A percentile compares a stretch with the other conserved stretches of the same genome.
These are phyloP conservation scores for Eucriotettix oculatus DNA, from an alignment of 2,888 invertebrate genomes.

Conservation along the genomic window DNA sequence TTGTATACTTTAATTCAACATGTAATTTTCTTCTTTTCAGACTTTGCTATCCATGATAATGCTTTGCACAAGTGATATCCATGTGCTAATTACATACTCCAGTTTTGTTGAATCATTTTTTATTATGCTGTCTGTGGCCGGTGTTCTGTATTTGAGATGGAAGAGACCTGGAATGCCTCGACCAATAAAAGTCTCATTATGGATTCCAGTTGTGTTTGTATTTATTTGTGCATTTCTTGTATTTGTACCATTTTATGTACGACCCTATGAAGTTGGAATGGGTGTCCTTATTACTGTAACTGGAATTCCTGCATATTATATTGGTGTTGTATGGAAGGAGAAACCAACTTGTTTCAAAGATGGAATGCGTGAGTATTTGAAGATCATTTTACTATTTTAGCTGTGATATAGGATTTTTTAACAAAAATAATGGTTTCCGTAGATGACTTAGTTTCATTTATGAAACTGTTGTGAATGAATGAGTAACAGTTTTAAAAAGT, in stretches of 20 bases:
- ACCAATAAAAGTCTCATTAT: slow-evolving; percentile 63
- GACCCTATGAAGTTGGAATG: slow-evolving; percentile 62
- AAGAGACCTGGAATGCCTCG: slow-evolving; percentile 59
- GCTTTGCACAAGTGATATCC: slow-evolving; percentile 69
- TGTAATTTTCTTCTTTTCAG: slow-evolving; percentile 31
- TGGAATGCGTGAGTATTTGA: slow-evolving; percentile 41
- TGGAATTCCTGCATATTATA: slow-evolving; percentile 66
- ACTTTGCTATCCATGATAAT: slow-evolving; percentile 68
- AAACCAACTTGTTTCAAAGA: slow-evolving; percentile 43
- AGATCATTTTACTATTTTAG: no score
- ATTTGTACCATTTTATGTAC: slow-evolving; percentile 59
- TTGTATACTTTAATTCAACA: neutral
- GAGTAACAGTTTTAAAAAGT: no score
- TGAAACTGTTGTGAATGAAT: no score
- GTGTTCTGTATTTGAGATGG: slow-evolving; percentile 67
- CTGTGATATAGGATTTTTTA: no score
- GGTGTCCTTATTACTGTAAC: slow-evolving; percentile 63
- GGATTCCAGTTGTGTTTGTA: slow-evolving; percentile 64
- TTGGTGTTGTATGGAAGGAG: slow-evolving; percentile 48
- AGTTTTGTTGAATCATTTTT: slow-evolving; percentile 87
- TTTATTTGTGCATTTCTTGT: slow-evolving; percentile 59
- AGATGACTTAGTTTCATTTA: no score
- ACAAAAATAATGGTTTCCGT: no score
- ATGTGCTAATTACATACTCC: slow-evolving; percentile 76
- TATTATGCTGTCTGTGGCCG: slow-evolving; percentile 71